Evolutionary conservation across 92 coral and sea anemone genomes (phyloP), one percentile per base, ranked within the genome.

Genomic region (Pocillopora meandrina): DNA sequence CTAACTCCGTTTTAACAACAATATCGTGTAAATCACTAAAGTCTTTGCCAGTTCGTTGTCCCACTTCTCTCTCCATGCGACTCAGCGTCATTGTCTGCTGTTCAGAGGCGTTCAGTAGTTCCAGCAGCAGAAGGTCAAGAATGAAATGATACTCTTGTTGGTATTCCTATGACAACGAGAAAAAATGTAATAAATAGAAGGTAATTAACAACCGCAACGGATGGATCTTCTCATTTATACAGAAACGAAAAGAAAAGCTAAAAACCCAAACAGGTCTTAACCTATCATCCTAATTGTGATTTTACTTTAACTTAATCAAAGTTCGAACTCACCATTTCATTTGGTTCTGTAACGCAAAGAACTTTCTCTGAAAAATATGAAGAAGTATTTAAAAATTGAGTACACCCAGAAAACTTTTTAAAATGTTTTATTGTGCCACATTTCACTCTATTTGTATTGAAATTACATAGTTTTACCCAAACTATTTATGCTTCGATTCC

Each of bases 51-150:
- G 80, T 76, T 60, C 80, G 34, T 12, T 1, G 6, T 3, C 2
- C 2, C 42, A 76, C 66, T 17, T 42, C n/a, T 21, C 9, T n/a
- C 69, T 76, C 69, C 80, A 76, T 59, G 18, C 12, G 1, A 31
- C 19, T 15, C 10, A 76, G 12, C 17, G 21, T 34, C 23, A 56
- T 55, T 18, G n/a, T 5, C 18, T 10, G 66, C 0, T 31, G 14
- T 31, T 19, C 7, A 19, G 80, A 59, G 80, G 36, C 20, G 13
- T 76, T 18, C 0, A 59, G 36, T 16, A 76, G 18, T 0, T 76
- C 68, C 56, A 76, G 31, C 57, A 76, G 36, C n/a, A 76, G 80
- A 20, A 31, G 31, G 56, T 76, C 80, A 34, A 76, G 80, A 58
- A 76, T 60, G 26, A 76, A 76, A 12, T 17, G 57, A 60, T 9